Percentiles rank a stretch among this genome's conserved stretches.
These are phyloP conservation scores for Sinocyclocheilus maitianheensis DNA, from an alignment of 2,113 vertebrate genomes.

Conservation along the genomic window DNA sequence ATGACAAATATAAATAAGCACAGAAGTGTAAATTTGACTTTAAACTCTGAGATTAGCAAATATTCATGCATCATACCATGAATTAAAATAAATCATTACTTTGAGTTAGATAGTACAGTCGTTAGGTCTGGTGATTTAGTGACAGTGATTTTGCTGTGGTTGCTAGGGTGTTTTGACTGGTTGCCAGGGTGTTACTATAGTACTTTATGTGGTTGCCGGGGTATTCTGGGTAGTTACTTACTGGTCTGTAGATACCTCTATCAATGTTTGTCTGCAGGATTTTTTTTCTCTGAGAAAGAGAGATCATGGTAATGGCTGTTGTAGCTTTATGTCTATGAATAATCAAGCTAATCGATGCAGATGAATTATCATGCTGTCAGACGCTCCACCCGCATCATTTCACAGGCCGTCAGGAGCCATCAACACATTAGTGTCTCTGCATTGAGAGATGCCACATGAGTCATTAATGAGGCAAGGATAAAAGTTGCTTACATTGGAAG, in stretches of 20 bases:
- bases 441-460: not conserved
- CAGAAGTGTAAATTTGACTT: not conserved
- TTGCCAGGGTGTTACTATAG: too few relatives aligned
- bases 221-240: not conserved
- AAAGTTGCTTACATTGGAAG: constrained; percentile 49
- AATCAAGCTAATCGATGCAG: constrained; percentile 47
- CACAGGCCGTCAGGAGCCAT: constrained; percentile 45
- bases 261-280: not conserved
- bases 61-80: not conserved
- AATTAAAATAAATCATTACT: not conserved
- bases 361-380: constrained; percentile 50
- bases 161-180: too few relatives aligned
- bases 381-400: constrained; percentile 45
- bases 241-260: not conserved
- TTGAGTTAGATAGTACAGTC: not conserved
- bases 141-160: too few relatives aligned
- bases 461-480: constrained; percentile 48
- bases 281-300: not conserved
- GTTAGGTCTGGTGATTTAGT: too few relatives aligned
- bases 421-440: constrained; percentile 39
- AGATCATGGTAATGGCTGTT: not conserved
- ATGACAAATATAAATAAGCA: not conserved
- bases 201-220: too few relatives aligned
- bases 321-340: constrained; percentile 9
- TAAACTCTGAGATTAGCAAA: not conserved